These are phyloP conservation scores for Sebastes jordani DNA, from an alignment of 2,797 vertebrate genomes.

Conservation along the genomic window DNA sequence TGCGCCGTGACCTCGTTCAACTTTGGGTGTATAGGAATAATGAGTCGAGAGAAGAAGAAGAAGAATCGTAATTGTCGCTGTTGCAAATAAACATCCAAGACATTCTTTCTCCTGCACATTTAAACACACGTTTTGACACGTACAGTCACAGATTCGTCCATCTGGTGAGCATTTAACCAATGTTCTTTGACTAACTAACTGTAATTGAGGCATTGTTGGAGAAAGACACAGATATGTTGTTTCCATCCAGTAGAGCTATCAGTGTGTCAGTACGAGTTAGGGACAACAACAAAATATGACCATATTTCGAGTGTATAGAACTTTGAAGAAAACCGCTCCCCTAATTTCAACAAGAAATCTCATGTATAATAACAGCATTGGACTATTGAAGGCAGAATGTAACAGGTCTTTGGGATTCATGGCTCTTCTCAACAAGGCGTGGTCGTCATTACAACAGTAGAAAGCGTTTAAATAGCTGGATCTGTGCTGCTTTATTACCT, in stretches of 20 bases:
- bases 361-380: background rate
- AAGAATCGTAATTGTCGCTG: background rate
- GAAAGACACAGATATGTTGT: constrained; percentile 19
- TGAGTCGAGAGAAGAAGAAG: background rate
- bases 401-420: constrained; percentile 12
- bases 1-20: constrained; percentile 13
- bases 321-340: background rate
- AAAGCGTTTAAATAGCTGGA: constrained; percentile 31
- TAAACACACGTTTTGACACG: constrained; percentile 17
- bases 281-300: background rate
- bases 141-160: constrained; percentile 15
- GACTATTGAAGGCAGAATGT: background rate
- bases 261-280: background rate
- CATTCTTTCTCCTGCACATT: background rate
- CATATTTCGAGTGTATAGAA: background rate
- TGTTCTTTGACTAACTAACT: constrained; percentile 15
- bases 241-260: constrained; percentile 18
- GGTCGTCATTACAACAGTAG: constrained; percentile 24
- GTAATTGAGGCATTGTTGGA: constrained; percentile 19
- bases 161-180: constrained; percentile 46
- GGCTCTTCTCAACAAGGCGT: constrained; percentile 28
- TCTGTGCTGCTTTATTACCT: constrained; percentile 43
- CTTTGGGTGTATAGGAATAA: background rate
- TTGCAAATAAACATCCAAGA: constrained; percentile 20
- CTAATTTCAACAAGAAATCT: background rate